Percentiles rank a stretch among this genome's conserved stretches.
Conservation (phyloP, 2,888 invertebrate genomes). For the Lobophora halterata region DNA sequence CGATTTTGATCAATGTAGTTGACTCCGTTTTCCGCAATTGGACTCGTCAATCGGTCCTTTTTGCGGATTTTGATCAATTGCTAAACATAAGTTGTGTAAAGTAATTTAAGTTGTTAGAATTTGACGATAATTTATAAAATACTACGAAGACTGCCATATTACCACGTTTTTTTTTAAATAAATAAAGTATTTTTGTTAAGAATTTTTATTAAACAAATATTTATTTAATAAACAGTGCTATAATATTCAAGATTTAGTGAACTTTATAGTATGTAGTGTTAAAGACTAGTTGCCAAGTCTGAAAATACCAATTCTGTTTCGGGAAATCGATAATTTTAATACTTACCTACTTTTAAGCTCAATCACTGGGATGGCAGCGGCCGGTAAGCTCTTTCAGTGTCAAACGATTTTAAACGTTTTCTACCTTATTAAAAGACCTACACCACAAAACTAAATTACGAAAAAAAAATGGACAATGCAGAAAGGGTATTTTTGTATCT, state of each 20-base stretch:
- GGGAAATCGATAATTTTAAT: background rate
- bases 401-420: too few species aligned
- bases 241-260: constrained; percentile 57
- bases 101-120: constrained; percentile 28
- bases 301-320: constrained; percentile 18
- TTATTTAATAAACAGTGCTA: constrained; percentile 74
- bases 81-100: constrained; percentile 13
- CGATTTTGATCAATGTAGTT: too few species aligned
- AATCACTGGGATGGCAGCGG: too few species aligned
- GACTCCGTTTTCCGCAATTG: too few species aligned
- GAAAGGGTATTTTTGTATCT: too few species aligned
- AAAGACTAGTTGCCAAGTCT: constrained; percentile 17
- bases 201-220: too few species aligned
- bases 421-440: too few species aligned
- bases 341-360: background rate
- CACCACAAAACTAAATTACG: too few species aligned
- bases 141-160: constrained; percentile 54
- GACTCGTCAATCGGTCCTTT: too few species aligned
- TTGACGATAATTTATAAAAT: constrained; percentile 25
- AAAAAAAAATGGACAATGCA: too few species aligned
- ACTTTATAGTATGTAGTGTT: constrained; percentile 33
- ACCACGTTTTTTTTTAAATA: too few species aligned
- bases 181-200: constrained; percentile 42
- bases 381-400: too few species aligned
- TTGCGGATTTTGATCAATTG: constrained; percentile 18